Conservation (phyloP, 2,797 vertebrate species). For the Spinus olivaceus region DNA sequence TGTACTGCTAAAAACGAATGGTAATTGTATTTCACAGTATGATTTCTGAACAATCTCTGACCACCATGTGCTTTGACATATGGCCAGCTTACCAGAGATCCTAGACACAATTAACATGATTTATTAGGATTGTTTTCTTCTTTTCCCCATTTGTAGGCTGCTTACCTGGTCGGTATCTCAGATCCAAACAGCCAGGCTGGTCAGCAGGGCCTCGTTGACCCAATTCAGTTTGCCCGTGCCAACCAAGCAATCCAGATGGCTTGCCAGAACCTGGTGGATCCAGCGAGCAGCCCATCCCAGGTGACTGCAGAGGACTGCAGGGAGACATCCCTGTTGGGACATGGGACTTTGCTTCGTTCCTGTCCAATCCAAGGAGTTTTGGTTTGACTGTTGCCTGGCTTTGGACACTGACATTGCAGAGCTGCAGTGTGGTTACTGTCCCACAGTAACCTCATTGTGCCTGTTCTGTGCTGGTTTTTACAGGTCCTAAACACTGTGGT, state of each 20-base stretch:
- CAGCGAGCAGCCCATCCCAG: slow-evolving; percentile 95
- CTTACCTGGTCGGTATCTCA: slow-evolving; percentile 95
- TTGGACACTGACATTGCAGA: neutral
- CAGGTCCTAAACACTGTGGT: slow-evolving; percentile 73
- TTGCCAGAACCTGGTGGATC: slow-evolving; percentile 96
- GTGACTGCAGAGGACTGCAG: slow-evolving; percentile 57
- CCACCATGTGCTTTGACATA: neutral
- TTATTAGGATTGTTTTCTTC: neutral
- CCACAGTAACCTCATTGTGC: neutral
- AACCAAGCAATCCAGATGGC: slow-evolving; percentile 99
- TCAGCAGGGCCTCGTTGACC: slow-evolving; percentile 96
- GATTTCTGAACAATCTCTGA: neutral
- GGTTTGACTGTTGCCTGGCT: neutral
- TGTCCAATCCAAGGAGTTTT: neutral
- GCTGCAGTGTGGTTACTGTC: neutral
- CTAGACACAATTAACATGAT: neutral
- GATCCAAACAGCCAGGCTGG: slow-evolving; percentile 98
- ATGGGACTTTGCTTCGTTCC: rapidly evolving
- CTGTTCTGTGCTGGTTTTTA: neutral
- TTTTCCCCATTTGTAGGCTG: slow-evolving; percentile 77
- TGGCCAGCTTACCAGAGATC: neutral
- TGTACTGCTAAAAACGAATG: neutral
- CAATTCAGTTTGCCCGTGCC: slow-evolving; percentile 95
- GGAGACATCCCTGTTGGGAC: neutral
- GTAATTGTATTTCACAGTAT: neutral